phyloP scores from a whole-genome alignment of 2,888 invertebrate species.

The Hydrotaea cyrtoneurina region DNA sequence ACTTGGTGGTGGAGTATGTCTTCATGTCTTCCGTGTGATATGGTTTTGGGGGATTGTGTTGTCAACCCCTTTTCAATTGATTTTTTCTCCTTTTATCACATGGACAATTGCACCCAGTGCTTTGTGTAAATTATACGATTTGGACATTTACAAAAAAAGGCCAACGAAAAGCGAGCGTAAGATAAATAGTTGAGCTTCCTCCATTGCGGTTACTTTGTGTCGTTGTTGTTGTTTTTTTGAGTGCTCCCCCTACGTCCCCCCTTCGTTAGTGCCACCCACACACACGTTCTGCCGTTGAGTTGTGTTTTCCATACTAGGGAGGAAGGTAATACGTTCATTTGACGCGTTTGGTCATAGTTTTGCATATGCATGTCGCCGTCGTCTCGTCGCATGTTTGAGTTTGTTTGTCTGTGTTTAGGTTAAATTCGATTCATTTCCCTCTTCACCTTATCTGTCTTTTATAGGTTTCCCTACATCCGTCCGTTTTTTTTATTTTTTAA shows the following conservation, averaged over 20 bases:
- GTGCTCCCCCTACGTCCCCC: background rate
- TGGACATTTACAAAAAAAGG: too few species aligned
- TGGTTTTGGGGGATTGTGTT: conserved; percentile 42
- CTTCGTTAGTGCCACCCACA: conserved; percentile 50
- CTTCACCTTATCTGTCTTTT: conserved; percentile 46
- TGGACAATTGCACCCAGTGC: background rate
- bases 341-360: conserved; percentile 56
- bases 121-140: background rate
- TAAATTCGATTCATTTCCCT: background rate
- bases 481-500: background rate
- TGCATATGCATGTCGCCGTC: conserved; percentile 27
- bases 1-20: background rate
- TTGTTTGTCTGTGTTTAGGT: background rate
- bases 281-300: conserved; percentile 2
- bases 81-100: conserved; percentile 50
- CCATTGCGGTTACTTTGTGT: background rate
- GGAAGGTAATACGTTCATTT: background rate
- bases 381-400: background rate
- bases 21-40: conserved; percentile 3
- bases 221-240: background rate
- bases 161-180: too few species aligned
- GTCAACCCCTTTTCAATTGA: conserved; percentile 64
- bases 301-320: conserved; percentile 31
- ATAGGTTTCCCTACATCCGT: conserved; percentile 57
- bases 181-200: background rate